These are phyloP conservation scores for Odobenus rosmarus DNA, from an alignment of 2,113 vertebrate genomes.

Conservation along the genomic window DNA sequence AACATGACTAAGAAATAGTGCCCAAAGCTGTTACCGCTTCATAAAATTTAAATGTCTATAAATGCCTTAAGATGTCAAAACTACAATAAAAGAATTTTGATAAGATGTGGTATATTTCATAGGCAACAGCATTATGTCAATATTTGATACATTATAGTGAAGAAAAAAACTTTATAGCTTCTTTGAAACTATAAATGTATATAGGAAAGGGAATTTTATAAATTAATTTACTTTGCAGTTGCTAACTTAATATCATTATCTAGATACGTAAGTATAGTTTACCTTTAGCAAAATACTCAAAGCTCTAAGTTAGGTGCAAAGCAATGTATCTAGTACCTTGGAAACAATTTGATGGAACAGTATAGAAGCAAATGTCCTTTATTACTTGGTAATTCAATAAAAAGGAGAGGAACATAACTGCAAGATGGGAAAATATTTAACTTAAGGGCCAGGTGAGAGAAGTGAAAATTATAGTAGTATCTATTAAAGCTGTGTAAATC, in stretches of 20 bases:
- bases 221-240: background rate
- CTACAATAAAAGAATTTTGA: background rate
- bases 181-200: constrained; percentile 16
- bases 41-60: constrained; percentile 17
- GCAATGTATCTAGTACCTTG: background rate
- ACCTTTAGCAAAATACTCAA: background rate
- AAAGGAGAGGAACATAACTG: constrained; percentile 29
- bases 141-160: background rate
- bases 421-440: constrained; percentile 25
- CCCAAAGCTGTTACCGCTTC: background rate
- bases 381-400: constrained; percentile 37
- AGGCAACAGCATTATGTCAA: constrained; percentile 21
- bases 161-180: background rate
- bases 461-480: constrained; percentile 7
- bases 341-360: background rate
- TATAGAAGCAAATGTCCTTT: constrained; percentile 47
- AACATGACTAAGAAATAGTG: background rate
- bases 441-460: background rate
- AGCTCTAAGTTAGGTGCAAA: background rate
- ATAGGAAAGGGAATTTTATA: background rate
- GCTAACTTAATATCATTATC: constrained; percentile 21
- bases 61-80: constrained; percentile 31
- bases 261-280: background rate
- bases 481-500: constrained; percentile 23
- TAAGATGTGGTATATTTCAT: background rate